These are phyloP conservation scores for Iguana delicatissima DNA, from an alignment of 2,797 vertebrate species.

Conservation along the genomic window DNA sequence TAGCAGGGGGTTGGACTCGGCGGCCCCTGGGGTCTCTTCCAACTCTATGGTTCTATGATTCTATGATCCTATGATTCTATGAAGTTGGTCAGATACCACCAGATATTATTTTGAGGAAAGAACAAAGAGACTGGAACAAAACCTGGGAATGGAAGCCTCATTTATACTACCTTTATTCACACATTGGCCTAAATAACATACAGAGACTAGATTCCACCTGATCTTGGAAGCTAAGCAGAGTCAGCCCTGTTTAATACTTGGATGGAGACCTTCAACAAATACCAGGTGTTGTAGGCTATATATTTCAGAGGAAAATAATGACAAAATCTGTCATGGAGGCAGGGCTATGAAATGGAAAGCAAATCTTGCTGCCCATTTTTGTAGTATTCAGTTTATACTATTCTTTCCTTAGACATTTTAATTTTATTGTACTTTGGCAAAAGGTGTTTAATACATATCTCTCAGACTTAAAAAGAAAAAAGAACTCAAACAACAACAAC, in stretches of 20 bases:
- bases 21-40: no score
- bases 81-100: not conserved
- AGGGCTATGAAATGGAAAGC: not conserved
- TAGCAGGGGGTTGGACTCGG: no score
- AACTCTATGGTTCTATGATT: no score
- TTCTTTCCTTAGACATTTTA: not conserved
- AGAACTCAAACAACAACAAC: not conserved
- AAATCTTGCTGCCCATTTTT: not conserved
- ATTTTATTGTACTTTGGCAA: not conserved
- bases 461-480: not conserved
- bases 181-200: no score
- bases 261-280: no score
- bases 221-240: no score
- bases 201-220: no score
- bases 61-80: no score
- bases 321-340: not conserved
- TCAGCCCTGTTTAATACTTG: no score
- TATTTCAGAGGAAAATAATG: no score
- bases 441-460: not conserved
- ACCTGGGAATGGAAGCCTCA: not conserved
- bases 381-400: not conserved
- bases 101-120: not conserved
- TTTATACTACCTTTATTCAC: not conserved
- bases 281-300: no score
- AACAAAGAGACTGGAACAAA: not conserved